A percentile compares a stretch with the other conserved stretches of the same genome.
Evolutionary conservation across 1,140 invertebrate genomes (phyloP).

Genomic region (Drosophila littoralis): DNA sequence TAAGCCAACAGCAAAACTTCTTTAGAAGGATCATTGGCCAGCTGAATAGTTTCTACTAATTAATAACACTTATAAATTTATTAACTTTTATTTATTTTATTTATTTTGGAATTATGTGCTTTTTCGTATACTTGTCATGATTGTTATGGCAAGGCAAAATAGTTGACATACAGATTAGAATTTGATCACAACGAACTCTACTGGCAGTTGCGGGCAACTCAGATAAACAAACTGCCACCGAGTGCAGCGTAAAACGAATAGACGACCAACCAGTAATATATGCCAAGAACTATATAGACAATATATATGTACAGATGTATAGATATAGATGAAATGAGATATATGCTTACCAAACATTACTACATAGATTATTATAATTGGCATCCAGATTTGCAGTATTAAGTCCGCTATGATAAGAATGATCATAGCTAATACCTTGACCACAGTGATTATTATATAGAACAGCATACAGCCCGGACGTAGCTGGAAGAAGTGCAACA

Average conservation of each 20-base stretch:
- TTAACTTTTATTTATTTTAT: not conserved
- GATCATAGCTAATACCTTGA: constrained; percentile 40
- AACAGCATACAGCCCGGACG: constrained; percentile 47
- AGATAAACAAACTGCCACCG: constrained; percentile 57
- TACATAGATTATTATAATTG: constrained; percentile 31
- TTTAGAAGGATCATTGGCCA: constrained; percentile 14
- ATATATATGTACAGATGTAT: not conserved
- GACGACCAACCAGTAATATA: constrained; percentile 61
- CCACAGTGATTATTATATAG: constrained; percentile 43
- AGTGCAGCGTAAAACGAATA: constrained; percentile 71
- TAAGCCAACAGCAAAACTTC: constrained; percentile 46
- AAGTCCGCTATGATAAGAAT: constrained; percentile 54
- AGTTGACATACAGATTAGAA: constrained; percentile 21
- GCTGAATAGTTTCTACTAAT: not conserved
- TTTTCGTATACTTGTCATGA: constrained; percentile 32
- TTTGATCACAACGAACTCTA: constrained; percentile 17
- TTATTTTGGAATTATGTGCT: constrained; percentile 14
- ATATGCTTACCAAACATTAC: constrained; percentile 47
- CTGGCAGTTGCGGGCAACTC: not conserved
- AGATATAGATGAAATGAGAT: not conserved
- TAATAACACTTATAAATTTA: not conserved
- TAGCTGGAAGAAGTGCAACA: constrained; percentile 25
- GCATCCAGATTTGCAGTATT: constrained; percentile 47
- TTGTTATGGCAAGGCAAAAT: constrained; percentile 32
- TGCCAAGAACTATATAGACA: constrained; percentile 20